Evolutionary conservation across 2,113 vertebrate species (phyloP).

Genomic region (Coturnix japonica): DNA sequence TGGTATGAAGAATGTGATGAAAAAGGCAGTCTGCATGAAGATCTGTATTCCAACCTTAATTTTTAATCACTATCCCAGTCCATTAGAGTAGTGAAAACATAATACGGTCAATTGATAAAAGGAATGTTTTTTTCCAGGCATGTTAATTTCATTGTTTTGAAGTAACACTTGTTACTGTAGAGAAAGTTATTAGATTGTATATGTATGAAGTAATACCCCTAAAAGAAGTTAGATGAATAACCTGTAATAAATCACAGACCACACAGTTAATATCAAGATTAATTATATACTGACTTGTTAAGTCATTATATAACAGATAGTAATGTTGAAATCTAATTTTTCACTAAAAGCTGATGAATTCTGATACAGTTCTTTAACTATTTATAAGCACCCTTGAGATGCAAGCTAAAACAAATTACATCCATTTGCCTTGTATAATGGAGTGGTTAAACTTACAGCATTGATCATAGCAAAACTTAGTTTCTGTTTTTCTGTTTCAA

Average conservation of each 20-base stretch:
- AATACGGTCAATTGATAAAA: background rate
- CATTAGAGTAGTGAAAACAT: slow-evolving; percentile 11
- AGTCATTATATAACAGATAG: slow-evolving; percentile 9
- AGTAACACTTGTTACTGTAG: slow-evolving; percentile 27
- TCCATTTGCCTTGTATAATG: background rate
- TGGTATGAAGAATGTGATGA: background rate
- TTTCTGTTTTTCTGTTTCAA: background rate
- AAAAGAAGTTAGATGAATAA: slow-evolving; percentile 47
- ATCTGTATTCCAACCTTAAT: background rate
- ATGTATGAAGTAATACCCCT: background rate
- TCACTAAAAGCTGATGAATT: slow-evolving; percentile 35
- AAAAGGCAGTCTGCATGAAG: background rate
- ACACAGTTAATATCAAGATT: slow-evolving; percentile 52
- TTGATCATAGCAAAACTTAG: background rate
- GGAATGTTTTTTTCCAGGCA: background rate
- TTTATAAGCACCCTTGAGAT: slow-evolving; percentile 41
- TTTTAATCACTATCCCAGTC: background rate
- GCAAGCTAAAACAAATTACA: background rate
- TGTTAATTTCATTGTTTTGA: slow-evolving; percentile 22
- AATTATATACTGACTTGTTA: slow-evolving; percentile 49
- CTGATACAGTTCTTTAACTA: slow-evolving; percentile 52
- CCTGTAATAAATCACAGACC: slow-evolving; percentile 54
- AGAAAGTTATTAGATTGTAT: background rate
- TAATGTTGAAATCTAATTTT: slow-evolving; percentile 15
- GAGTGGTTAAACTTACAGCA: background rate